Conservation (phyloP, 2,113 vertebrate species). For the Ammodytes marinus region DNA sequence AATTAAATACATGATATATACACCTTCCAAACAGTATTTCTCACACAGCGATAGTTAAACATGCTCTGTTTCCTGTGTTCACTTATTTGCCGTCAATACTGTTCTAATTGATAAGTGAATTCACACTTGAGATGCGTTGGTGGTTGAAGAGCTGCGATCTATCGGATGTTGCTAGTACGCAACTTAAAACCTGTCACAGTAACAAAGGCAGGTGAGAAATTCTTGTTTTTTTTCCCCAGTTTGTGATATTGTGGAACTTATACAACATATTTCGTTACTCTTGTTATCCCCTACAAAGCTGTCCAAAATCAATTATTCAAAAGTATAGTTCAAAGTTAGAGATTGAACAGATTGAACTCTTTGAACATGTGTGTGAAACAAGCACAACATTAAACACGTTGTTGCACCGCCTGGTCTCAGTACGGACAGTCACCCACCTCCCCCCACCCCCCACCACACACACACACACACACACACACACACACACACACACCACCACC, state of each 20-base stretch:
- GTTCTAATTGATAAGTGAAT: not conserved
- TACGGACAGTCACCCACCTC: not conserved
- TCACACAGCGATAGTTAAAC: not conserved
- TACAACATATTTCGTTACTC: not conserved
- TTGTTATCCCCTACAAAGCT: too few species aligned
- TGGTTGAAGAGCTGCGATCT: too few species aligned
- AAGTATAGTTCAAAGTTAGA: not conserved
- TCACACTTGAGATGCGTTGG: not conserved
- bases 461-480: too few species aligned
- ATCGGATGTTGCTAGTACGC: not conserved
- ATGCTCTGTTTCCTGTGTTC: not conserved
- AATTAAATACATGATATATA: too few species aligned
- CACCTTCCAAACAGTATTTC: not conserved
- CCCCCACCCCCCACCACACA: not conserved
- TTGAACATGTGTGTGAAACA: not conserved
- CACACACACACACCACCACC: too few species aligned
- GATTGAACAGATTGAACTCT: not conserved
- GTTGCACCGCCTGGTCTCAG: not conserved
- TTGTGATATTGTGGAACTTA: not conserved
- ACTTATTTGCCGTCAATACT: too few species aligned
- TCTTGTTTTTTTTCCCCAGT: not conserved
- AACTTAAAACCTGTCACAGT: not conserved
- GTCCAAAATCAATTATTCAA: too few species aligned
- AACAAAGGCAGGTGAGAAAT: not conserved
- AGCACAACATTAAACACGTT: not conserved